Base-by-base conservation (phyloP, 2,888 invertebrate genomes). In the Drosophila phalerata region DNA sequence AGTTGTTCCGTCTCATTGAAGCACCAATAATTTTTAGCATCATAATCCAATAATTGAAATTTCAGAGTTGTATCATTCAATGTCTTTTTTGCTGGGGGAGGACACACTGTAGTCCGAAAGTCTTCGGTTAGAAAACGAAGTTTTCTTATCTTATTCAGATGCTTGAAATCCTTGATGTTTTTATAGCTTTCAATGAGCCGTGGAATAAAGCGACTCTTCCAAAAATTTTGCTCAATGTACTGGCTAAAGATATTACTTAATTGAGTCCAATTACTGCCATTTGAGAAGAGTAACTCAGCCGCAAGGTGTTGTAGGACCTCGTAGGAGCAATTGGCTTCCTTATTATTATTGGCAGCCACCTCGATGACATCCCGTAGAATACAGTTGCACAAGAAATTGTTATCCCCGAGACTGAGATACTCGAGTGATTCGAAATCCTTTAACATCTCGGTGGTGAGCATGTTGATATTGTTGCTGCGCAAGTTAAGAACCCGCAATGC, bases 331-430 rank as follows among this genome's bases (percentile, higher is more conserved):
- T 84, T 79, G 0, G 80, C 81, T 3, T 86, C 65, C 25, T 83
- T 80, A 40, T 90, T 90, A 68, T 92, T 92, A 1, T 69, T 73
- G 6, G 89, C 77, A 0, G 91, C 91, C 19, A 91, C 77, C 38
- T 94, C 93, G 37, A 94, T 92, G 9, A 95, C 90, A n/a, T 94
- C 93, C 61, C 93, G 93, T 0, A 94, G 87, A 3, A 93, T 90
- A 67, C 95, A 95, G 56, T 94, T 94, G 80, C 96, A 96, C 0
- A 94, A 91, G 19, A 95, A 93, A 8, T 93, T 93, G 81, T 96
- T 96, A 0, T 92, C 92, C 0, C 94, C 93, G 0, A 96, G 55
- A 0, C 89, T 83, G 0, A 95, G 68, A 61, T 93, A 93, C 0
- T 92, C 85, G 0, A 95, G 66, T 0, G 90, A 76, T 0, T 91